These are phyloP conservation scores for Lasioglossum calceatum DNA, from an alignment of 2,888 invertebrate species.

Conservation along the genomic window DNA sequence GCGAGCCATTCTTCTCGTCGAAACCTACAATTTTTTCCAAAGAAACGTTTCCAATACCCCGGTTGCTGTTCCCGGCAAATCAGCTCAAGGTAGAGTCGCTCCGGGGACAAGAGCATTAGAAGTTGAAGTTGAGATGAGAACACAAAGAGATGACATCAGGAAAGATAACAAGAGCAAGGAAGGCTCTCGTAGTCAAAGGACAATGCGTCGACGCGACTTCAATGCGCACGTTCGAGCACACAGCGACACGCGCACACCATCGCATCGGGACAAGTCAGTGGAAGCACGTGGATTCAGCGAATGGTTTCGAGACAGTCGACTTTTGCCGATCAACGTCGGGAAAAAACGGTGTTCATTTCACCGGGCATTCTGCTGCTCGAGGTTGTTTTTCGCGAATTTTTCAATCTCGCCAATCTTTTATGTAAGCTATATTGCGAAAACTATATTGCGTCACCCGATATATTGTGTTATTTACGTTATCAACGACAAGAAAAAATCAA, in stretches of 20 bases:
- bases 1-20: neutral
- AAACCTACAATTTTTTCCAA: neutral
- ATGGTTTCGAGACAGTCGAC: constrained; percentile 19
- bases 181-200: constrained; percentile 33
- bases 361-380: too few relatives aligned
- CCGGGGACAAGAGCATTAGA: neutral
- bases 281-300: neutral
- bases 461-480: too few relatives aligned
- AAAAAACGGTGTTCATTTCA: neutral
- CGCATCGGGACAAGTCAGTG: neutral
- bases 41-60: neutral
- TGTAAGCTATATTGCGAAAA: too few relatives aligned
- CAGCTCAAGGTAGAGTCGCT: neutral
- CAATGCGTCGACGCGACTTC: constrained; percentile 26
- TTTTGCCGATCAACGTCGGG: constrained; percentile 16
- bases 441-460: too few relatives aligned
- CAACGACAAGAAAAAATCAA: too few relatives aligned
- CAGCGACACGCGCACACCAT: neutral
- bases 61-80: neutral
- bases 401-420: too few relatives aligned
- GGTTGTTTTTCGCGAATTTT: too few relatives aligned
- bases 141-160: neutral
- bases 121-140: constrained; percentile 28
- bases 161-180: constrained; percentile 29
- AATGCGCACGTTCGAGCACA: neutral